phyloP scores from a whole-genome alignment of 2,888 invertebrate genomes.

The Prostheceraeus crozeri region DNA sequence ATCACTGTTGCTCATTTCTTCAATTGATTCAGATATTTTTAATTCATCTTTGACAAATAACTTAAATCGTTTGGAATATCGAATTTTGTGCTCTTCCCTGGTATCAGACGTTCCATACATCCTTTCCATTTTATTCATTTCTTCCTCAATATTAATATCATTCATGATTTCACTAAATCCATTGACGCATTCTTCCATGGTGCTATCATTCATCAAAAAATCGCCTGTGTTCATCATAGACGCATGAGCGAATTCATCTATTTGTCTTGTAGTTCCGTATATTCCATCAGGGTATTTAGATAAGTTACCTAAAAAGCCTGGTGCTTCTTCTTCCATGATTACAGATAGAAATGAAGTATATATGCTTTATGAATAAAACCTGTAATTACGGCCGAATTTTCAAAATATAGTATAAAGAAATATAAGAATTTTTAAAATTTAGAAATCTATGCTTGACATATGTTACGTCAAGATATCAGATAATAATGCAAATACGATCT shows the following conservation, averaged over 20 bases:
- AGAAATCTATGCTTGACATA: no score
- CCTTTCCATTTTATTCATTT: conserved; percentile 19
- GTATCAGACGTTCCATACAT: no score
- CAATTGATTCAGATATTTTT: no score
- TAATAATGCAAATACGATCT: no score
- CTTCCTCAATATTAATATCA: conserved; percentile 1
- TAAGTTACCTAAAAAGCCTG: conserved; percentile 18
- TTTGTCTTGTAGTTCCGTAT: neutral
- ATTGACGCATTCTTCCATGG: neutral
- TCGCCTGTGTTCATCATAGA: conserved; percentile 10
- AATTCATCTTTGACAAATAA: no score
- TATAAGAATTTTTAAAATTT: neutral
- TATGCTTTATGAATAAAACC: neutral
- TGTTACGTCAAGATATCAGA: no score
- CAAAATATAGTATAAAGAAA: neutral
- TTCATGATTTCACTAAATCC: neutral
- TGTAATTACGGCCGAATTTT: conserved; percentile 25
- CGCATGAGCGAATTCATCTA: conserved; percentile 5
- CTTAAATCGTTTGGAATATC: no score
- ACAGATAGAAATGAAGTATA: conserved; percentile 10
- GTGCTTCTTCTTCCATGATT: conserved; percentile 17
- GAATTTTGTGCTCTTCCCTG: no score
- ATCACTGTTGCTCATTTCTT: no score
- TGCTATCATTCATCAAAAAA: no score
- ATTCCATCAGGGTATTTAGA: conserved; percentile 23